A percentile compares a stretch with the other conserved stretches of the same genome.
phyloP scores from a whole-genome alignment of 2,888 invertebrate genomes.

The Piscicola geometra region DNA sequence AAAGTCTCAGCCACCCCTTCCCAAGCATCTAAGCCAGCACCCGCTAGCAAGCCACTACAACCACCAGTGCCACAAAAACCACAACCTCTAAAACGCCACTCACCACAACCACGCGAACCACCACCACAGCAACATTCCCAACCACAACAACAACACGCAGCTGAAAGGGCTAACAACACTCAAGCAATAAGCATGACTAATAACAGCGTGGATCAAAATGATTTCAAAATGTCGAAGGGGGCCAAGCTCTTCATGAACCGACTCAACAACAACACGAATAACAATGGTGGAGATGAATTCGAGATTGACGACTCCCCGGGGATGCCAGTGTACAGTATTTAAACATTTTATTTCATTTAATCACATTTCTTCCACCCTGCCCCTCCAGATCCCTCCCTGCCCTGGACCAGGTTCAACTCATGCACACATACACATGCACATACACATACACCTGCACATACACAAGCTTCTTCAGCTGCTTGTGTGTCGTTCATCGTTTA shows the following conservation, averaged over 20 bases:
- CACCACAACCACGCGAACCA: no score
- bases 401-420: constrained; percentile 14
- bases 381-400: not conserved
- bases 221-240: not conserved
- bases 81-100: no score
- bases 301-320: not conserved
- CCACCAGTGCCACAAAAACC: no score
- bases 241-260: not conserved
- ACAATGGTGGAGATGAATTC: not conserved
- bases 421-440: no score
- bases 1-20: not conserved
- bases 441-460: no score
- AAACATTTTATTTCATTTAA: not conserved
- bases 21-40: not conserved
- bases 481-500: no score
- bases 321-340: not conserved
- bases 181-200: not conserved
- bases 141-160: no score
- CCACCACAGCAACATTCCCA: no score
- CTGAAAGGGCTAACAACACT: not conserved
- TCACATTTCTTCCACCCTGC: not conserved
- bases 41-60: not conserved
- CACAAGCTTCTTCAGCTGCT: no score
- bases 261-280: not conserved
- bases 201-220: not conserved